Evolutionary conservation across 2,113 vertebrate species (phyloP).

Genomic region (Eonycteris spelaea): DNA sequence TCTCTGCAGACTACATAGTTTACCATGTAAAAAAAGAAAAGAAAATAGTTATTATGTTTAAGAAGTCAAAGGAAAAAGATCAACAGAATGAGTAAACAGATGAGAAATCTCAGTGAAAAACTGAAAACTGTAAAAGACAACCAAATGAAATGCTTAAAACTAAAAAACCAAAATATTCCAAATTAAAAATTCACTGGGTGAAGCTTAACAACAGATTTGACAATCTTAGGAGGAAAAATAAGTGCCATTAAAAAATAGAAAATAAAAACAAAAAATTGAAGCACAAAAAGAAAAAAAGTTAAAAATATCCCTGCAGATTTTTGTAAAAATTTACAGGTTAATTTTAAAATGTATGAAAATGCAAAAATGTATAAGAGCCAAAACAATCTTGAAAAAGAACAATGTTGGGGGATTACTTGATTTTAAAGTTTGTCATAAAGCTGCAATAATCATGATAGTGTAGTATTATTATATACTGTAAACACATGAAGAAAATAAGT

Average conservation of each 20-base stretch:
- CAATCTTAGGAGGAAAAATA: not conserved
- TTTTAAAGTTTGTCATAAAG: not conserved
- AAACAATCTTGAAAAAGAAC: not conserved
- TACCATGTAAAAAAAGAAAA: not conserved
- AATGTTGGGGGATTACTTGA: not conserved
- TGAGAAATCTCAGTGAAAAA: not conserved
- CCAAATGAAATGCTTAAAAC: not conserved
- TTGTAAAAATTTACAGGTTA: not conserved
- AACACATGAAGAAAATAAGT: not conserved
- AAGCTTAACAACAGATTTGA: not conserved
- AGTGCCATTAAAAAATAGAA: not conserved
- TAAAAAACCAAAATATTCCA: not conserved
- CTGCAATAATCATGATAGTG: not conserved
- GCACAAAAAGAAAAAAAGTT: not conserved
- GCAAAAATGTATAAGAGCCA: not conserved
- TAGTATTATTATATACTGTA: not conserved
- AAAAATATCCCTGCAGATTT: not conserved
- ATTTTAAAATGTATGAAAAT: not conserved
- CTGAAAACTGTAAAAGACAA: not conserved
- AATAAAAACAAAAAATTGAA: not conserved
- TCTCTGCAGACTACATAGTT: not conserved
- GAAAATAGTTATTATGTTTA: not conserved
- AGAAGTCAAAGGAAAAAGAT: conserved; percentile 39
- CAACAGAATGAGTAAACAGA: conserved; percentile 1
- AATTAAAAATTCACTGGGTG: not conserved